These are phyloP conservation scores for Chelon labrosus DNA, from an alignment of 2,797 vertebrate species.

Conservation along the genomic window DNA sequence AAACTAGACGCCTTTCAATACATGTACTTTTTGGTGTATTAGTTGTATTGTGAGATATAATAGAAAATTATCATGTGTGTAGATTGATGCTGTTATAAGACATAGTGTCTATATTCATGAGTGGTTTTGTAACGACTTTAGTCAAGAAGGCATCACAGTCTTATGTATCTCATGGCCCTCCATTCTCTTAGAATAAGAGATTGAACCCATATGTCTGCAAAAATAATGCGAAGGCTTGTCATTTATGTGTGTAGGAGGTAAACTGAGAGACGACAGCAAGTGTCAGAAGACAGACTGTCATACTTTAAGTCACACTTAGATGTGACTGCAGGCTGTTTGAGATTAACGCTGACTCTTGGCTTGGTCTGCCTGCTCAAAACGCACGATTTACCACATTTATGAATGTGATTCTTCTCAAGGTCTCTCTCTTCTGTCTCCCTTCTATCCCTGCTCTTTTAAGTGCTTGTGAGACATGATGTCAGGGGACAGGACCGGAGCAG, in stretches of 20 bases:
- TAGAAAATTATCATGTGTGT: neutral
- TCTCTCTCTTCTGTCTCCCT: slow-evolving; percentile 1
- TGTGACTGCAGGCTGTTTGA: slow-evolving; percentile 72
- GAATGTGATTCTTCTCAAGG: neutral
- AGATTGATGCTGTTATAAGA: slow-evolving; percentile 3
- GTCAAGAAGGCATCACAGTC: neutral
- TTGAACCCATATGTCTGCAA: slow-evolving; percentile 36
- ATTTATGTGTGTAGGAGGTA: slow-evolving; percentile 33
- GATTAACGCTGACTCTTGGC: slow-evolving; percentile 25
- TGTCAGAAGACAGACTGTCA: slow-evolving; percentile 72
- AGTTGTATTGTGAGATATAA: neutral
- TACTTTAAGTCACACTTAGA: slow-evolving; percentile 74
- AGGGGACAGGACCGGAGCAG: slow-evolving; percentile 12
- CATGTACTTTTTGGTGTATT: neutral
- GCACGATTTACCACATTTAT: slow-evolving; percentile 24
- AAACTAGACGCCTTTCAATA: neutral
- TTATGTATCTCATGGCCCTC: neutral
- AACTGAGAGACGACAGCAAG: slow-evolving; percentile 36
- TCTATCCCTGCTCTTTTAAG: slow-evolving; percentile 23
- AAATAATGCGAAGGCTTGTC: slow-evolving; percentile 22
- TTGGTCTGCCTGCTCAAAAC: slow-evolving; percentile 16
- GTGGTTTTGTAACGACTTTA: neutral
- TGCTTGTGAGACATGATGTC: slow-evolving; percentile 19
- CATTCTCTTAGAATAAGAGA: slow-evolving; percentile 7
- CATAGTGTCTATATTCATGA: neutral